Evolutionary conservation across 2,797 vertebrate genomes (phyloP), one percentile per base, ranked within the genome.

Genomic region (Rallus crepitans): DNA sequence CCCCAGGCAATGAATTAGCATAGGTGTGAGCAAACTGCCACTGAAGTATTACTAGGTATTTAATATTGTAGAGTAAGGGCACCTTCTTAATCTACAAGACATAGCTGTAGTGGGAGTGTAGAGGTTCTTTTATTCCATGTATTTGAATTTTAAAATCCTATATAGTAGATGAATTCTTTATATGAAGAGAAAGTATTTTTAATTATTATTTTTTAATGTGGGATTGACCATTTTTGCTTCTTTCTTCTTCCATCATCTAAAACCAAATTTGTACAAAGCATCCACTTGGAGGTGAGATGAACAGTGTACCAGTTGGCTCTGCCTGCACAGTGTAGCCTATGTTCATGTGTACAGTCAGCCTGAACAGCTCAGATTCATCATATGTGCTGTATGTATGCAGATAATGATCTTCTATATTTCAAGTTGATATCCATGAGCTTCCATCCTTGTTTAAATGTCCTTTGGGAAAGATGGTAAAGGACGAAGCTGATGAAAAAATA

Each of bases 391-490:
- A 18, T 39, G 12, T 56, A 9, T 27, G 39, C 37, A 30, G 28
- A 33, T 59, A 65, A 71, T 53, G 25, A 28, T 25, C 19, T 11
- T 37, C 53, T 45, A 1, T 31, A 39, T 82, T 90, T 59, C 80
- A 71, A 45, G 23, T 33, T 57, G 45, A 59, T 65, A 73, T 82
- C 61, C 27, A 11, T 85, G 15, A 47, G 60, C 14, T 15, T 11
- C 5, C 7, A 5, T 27, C 0, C 0, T 35, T 61, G 8, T 56
- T 52, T 17, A 23, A 77, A 39, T 6, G 20, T 19, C n/a, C 10
- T 57, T 63, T 70, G 33, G 61, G 61, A 78, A 72, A 47, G 20
- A 11, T 11, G 17, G 16, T 60, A 31, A 47, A 56, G 23, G 30
- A 61, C 37, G 23, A 47, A 87, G 11, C 23, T 66, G 37, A 27